Evolutionary conservation across 2,113 vertebrate genomes (phyloP).

Genomic region (Peromyscus polionotus): DNA sequence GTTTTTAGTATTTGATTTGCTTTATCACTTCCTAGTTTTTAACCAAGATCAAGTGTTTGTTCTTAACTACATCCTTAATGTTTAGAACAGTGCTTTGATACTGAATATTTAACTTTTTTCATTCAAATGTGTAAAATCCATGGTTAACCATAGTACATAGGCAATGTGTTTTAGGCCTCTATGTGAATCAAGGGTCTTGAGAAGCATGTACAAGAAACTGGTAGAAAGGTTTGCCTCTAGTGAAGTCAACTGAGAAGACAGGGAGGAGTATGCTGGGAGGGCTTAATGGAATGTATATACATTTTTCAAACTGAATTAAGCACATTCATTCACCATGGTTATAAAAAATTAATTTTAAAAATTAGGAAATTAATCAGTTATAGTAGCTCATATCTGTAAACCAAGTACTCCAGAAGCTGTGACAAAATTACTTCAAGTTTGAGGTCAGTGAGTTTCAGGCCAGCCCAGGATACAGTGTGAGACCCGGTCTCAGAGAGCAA

Average conservation of each 20-base stretch:
- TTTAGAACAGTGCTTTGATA: slow-evolving; percentile 16
- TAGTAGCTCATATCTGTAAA: background rate
- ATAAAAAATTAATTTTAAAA: slow-evolving; percentile 47
- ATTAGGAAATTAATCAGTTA: background rate
- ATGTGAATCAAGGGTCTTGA: background rate
- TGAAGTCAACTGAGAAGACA: background rate
- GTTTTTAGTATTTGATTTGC: background rate
- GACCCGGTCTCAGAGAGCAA: background rate
- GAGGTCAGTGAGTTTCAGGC: background rate
- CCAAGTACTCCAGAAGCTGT: background rate
- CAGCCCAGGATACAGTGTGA: background rate
- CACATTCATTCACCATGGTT: background rate
- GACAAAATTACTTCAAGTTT: background rate
- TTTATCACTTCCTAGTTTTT: background rate
- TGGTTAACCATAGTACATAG: background rate
- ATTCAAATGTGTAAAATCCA: slow-evolving; percentile 27
- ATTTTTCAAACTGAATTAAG: slow-evolving; percentile 18
- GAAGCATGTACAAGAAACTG: slow-evolving; percentile 44
- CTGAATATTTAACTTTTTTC: background rate
- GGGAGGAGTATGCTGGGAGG: background rate
- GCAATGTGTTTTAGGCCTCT: background rate
- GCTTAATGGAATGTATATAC: background rate
- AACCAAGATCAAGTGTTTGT: background rate
- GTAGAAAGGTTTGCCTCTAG: background rate
- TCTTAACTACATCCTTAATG: slow-evolving; percentile 39